A percentile compares a stretch with the other conserved stretches of the same genome.
Conservation (phyloP, 2,888 invertebrate genomes). For the Antitype chi region DNA sequence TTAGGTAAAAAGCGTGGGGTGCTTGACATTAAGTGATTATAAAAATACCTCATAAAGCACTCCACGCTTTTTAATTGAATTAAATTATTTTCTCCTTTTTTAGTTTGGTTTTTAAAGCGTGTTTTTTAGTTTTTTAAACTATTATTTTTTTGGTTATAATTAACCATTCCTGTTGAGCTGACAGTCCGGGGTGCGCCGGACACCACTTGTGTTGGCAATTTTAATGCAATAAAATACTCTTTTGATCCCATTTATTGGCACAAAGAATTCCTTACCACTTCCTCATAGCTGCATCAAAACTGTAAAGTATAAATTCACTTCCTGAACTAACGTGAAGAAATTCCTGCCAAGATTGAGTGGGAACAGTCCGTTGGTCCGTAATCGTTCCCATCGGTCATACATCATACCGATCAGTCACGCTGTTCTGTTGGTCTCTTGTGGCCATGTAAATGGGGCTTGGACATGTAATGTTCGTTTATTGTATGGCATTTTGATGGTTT, state of each 20-base stretch:
- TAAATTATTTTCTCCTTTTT: no score
- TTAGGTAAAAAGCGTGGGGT: no score
- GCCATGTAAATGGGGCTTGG: conserved; percentile 22
- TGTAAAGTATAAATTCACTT: conserved; percentile 38
- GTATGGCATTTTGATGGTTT: conserved; percentile 24
- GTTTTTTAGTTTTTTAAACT: no score
- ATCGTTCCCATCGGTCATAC: conserved; percentile 33
- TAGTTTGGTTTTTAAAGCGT: no score
- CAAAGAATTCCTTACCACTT: conserved; percentile 25
- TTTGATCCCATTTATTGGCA: background rate
- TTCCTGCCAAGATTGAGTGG: conserved; percentile 52
- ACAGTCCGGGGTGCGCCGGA: background rate
- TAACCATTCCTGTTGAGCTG: no score
- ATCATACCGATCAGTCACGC: conserved; percentile 37
- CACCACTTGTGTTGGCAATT: background rate
- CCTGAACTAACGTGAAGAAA: conserved; percentile 31
- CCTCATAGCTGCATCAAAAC: conserved; percentile 42
- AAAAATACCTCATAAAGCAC: no score
- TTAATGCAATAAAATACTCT: background rate
- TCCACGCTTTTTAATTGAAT: no score
- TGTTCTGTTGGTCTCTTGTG: conserved; percentile 9
- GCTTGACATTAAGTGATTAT: no score
- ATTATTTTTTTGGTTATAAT: background rate
- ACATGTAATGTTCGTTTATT: conserved; percentile 22
- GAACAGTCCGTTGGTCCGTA: conserved; percentile 30